Evolutionary conservation across 2,113 vertebrate species (phyloP), one percentile per base, ranked within the genome.

Genomic region (Gasterosteus nipponicus): DNA sequence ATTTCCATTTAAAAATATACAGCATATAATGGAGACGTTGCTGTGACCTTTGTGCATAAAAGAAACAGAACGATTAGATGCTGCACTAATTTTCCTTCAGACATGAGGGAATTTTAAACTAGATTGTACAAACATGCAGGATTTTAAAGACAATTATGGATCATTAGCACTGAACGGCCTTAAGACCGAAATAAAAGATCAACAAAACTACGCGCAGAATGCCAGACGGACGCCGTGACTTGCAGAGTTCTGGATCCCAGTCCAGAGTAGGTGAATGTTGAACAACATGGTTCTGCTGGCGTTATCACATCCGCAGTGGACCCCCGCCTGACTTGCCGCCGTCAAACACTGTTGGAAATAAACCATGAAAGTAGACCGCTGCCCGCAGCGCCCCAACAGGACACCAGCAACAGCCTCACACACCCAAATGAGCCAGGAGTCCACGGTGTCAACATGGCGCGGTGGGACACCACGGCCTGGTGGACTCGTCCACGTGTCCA

Each of bases 341-440:
- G 97, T 99, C 90, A 99, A 91, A 91, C 96, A 95, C 98, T 99
- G 77, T 19, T 0, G 69, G 16, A 7, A 19, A 11, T 41, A 73
- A 16, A 14, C 11, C 71, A 51, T 1, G 22, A 1, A 18, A 31
- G 16, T 18, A n/a, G n/a, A n/a, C n/a, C n/a, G n/a, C n/a, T n/a
- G n/a, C n/a, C n/a, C n/a, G n/a, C n/a, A n/a, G n/a, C n/a, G n/a
- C n/a, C n/a, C 7, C 56, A 16, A 7, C 59, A 41, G 1, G 26
- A 31, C 14, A 41, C 5, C 35, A 2, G 3, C 0, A 4, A 4
- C 14, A 16, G 18, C 0, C 0, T 7, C 0, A 18, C 69, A 75
- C 80, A 99, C 98, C 98, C 98, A 99, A 81, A 99, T 99, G 62
- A 99, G 95, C 98, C 98, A 99, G 62, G 98, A 97, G 90, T 99